Conservation (phyloP, 2,113 vertebrate genomes). For the Ondatra zibethicus region DNA sequence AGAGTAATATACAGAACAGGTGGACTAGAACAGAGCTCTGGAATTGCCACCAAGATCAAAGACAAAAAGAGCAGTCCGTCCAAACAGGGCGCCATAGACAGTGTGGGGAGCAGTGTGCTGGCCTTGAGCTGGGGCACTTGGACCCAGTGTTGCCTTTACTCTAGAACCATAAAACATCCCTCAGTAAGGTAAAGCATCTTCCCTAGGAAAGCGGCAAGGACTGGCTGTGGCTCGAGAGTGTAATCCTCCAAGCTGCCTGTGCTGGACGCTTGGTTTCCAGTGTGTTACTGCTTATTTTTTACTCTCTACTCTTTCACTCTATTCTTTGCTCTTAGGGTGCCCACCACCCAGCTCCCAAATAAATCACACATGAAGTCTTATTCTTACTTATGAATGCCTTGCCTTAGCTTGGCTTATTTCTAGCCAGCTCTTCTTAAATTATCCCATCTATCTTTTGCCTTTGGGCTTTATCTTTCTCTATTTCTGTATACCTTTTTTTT, state of each 20-base stretch:
- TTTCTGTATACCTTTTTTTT: too few species aligned
- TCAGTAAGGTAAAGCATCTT: background rate
- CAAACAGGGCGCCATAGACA: background rate
- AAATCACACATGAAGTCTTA: too few species aligned
- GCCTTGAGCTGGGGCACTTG: background rate
- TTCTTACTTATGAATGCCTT: too few species aligned
- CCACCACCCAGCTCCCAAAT: too few species aligned
- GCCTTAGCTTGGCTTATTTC: too few species aligned
- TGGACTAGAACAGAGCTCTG: background rate
- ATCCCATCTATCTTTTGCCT: too few species aligned
- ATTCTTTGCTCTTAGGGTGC: too few species aligned
- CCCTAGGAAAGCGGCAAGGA: too few species aligned
- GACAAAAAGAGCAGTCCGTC: background rate
- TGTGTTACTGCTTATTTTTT: too few species aligned
- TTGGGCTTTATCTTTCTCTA: too few species aligned
- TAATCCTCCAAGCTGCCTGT: background rate
- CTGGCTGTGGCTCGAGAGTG: background rate
- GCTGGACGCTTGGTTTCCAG: background rate
- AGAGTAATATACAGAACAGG: background rate
- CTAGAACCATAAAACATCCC: background rate
- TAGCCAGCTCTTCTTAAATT: too few species aligned
- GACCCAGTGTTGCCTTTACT: background rate
- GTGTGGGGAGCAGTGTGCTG: background rate
- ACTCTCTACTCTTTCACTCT: too few species aligned
- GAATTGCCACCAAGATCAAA: background rate